Percentiles rank a stretch among this genome's conserved stretches.
Conservation (phyloP, 2,113 vertebrate species). For the Myanophis thanlyinensis region DNA sequence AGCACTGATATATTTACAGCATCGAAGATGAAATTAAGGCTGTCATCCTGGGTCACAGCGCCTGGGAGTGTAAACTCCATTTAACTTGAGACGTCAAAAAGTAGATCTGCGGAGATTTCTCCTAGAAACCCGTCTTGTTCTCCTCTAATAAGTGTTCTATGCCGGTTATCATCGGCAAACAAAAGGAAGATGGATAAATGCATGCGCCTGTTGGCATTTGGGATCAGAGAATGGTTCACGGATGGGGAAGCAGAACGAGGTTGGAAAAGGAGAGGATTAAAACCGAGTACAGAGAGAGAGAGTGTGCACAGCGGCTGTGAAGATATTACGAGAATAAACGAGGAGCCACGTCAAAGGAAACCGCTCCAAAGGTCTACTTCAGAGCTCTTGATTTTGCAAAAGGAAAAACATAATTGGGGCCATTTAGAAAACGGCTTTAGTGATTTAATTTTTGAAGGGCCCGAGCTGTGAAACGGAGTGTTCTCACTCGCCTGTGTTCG, state of each 20-base stretch:
- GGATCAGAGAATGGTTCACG: constrained; percentile 58
- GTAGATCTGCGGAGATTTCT: background rate
- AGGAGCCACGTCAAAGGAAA: constrained; percentile 52
- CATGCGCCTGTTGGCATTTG: constrained; percentile 77
- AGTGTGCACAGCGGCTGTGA: background rate
- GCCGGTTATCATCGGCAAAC: constrained; percentile 56
- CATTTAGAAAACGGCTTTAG: constrained; percentile 66
- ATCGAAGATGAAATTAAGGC: constrained; percentile 67
- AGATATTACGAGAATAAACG: constrained; percentile 71
- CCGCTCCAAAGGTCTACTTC: constrained; percentile 65
- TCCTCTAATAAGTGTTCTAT: constrained; percentile 31
- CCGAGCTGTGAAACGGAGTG: constrained; percentile 31
- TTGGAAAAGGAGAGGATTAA: constrained; percentile 45
- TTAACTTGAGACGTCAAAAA: background rate
- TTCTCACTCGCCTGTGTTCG: constrained; percentile 20
- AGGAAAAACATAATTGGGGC: constrained; percentile 66
- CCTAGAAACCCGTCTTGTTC: constrained; percentile 51
- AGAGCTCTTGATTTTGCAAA: constrained; percentile 61
- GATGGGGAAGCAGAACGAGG: background rate
- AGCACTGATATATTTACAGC: constrained; percentile 80
- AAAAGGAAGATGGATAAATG: constrained; percentile 78
- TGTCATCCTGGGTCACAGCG: background rate
- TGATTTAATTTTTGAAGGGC: constrained; percentile 59
- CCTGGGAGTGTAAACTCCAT: background rate
- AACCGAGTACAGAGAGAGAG: constrained; percentile 27